Evolutionary conservation across 1,140 invertebrate genomes (phyloP).

Genomic region (Neelides sp.): DNA sequence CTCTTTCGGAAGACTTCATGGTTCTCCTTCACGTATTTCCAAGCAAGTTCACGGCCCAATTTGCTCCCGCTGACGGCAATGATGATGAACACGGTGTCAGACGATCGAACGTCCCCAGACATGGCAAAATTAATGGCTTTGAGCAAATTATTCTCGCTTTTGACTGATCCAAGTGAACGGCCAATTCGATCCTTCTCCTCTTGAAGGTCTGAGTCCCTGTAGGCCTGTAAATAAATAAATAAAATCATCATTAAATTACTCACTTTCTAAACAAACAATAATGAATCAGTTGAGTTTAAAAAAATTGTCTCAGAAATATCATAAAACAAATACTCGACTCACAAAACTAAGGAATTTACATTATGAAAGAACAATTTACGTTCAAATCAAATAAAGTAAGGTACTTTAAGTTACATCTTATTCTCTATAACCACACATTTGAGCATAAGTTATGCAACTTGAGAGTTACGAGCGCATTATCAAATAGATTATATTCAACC

Average conservation of each 20-base stretch:
- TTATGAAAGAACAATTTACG: no score
- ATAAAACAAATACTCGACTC: no score
- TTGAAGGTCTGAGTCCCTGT: slow-evolving; percentile 69
- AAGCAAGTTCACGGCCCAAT: slow-evolving; percentile 67
- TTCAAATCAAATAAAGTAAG: no score
- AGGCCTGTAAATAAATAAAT: slow-evolving; percentile 45
- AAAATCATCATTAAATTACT: slow-evolving; percentile 6
- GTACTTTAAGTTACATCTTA: no score
- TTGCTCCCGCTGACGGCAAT: slow-evolving; percentile 60
- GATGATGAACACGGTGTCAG: slow-evolving; percentile 81
- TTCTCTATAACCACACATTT: no score
- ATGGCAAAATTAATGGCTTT: slow-evolving; percentile 79
- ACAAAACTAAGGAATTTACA: no score
- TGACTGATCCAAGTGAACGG: slow-evolving; percentile 60
- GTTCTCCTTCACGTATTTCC: slow-evolving; percentile 84
- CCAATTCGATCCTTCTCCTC: slow-evolving; percentile 87
- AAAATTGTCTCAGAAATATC: no score
- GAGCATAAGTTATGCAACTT: no score
- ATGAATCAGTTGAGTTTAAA: no score
- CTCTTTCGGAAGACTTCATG: slow-evolving; percentile 57
- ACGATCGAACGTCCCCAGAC: slow-evolving; percentile 76
- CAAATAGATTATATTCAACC: no score
- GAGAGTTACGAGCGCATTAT: no score
- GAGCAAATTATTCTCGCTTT: slow-evolving; percentile 52
- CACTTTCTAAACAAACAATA: not conserved